Conservation (phyloP, 2,888 invertebrate genomes). For the Ectemnius lituratus region DNA sequence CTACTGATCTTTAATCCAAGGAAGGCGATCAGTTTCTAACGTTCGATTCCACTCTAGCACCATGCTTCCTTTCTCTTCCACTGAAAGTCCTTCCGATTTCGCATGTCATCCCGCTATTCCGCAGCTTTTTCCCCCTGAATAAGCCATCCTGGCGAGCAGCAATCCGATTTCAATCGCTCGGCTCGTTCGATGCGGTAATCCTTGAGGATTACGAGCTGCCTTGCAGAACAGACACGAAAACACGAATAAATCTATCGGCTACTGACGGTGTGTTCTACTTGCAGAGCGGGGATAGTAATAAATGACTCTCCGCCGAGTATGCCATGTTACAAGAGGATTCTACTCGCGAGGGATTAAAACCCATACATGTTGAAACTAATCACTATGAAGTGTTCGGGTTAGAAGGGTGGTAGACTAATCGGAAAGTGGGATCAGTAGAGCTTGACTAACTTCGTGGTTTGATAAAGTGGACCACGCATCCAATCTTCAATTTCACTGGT, state of each 20-base stretch:
- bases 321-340: too few relatives aligned
- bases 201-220: constrained; percentile 24
- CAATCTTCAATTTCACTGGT: too few relatives aligned
- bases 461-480: too few relatives aligned
- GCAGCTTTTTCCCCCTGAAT: constrained; percentile 12
- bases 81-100: not conserved
- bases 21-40: too few relatives aligned
- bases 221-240: constrained; percentile 12
- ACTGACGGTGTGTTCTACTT: not conserved
- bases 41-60: too few relatives aligned
- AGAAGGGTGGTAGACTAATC: too few relatives aligned
- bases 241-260: constrained; percentile 21
- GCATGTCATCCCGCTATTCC: not conserved
- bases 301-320: constrained; percentile 1
- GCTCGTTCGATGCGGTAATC: constrained; percentile 29
- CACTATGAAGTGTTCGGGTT: too few relatives aligned
- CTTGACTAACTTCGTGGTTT: too few relatives aligned
- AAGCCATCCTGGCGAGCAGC: constrained; percentile 6
- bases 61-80: too few relatives aligned
- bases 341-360: too few relatives aligned
- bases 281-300: not conserved
- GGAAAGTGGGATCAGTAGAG: too few relatives aligned
- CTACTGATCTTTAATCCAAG: constrained; percentile 3
- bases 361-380: too few relatives aligned
- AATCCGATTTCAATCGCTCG: constrained; percentile 37